phyloP scores from a whole-genome alignment of 2,797 vertebrate species.

The Tamandua tetradactyla region DNA sequence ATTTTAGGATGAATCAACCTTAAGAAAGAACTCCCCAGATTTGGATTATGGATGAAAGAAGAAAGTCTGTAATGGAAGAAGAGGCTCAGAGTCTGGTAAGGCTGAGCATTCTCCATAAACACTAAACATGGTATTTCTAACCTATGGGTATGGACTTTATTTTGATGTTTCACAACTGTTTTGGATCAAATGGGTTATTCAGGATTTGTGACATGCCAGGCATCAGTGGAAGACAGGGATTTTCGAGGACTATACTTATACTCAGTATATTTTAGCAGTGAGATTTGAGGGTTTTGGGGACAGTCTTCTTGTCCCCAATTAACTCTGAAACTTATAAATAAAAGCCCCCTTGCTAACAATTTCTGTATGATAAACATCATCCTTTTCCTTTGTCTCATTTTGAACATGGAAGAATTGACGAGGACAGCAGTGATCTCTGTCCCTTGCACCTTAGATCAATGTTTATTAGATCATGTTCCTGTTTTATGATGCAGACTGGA shows the following conservation, averaged over 20 bases:
- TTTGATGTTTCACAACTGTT: not conserved
- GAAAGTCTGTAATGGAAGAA: not conserved
- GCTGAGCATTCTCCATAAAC: not conserved
- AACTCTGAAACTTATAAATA: not conserved
- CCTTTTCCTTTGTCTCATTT: slow-evolving; percentile 1
- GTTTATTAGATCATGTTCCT: slow-evolving; percentile 25
- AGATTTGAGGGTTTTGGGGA: not conserved
- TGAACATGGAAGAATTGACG: not conserved
- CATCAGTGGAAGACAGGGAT: not conserved
- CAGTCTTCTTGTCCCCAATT: not conserved
- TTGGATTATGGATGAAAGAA: slow-evolving; percentile 38
- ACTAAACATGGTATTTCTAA: not conserved
- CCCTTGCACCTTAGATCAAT: not conserved
- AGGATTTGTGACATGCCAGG: not conserved
- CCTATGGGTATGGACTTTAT: not conserved
- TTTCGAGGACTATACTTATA: not conserved
- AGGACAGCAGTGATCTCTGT: not conserved
- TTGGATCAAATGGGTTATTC: not conserved
- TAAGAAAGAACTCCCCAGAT: not conserved
- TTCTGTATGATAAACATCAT: not conserved
- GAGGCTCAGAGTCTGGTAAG: not conserved
- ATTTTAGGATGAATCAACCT: not conserved
- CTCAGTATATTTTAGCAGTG: not conserved
- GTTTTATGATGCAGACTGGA: not conserved
- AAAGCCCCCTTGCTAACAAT: not conserved